phyloP scores from a whole-genome alignment of 2,888 invertebrate genomes.

The Drosophila kokeensis region DNA sequence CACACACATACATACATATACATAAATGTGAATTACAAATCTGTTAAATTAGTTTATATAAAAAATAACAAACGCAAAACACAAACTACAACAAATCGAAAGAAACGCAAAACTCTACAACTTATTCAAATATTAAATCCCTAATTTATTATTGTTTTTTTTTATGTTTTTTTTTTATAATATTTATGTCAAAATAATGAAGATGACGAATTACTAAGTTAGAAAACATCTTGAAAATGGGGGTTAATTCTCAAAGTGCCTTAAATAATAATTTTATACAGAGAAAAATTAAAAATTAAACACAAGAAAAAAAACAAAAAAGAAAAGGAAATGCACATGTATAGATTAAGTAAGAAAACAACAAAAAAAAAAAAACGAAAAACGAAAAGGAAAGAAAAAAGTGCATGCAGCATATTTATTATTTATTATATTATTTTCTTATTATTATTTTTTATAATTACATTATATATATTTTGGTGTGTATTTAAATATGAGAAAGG shows the following conservation, averaged over 20 bases:
- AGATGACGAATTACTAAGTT: constrained; percentile 15
- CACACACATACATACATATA: constrained; percentile 7
- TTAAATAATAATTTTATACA: constrained; percentile 71
- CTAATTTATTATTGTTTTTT: constrained; percentile 54
- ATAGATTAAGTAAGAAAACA: constrained; percentile 5
- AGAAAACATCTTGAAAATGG: constrained; percentile 37
- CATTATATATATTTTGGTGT: constrained; percentile 49
- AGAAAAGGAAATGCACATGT: constrained; percentile 8
- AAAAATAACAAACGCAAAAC: constrained; percentile 1
- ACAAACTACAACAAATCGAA: constrained; percentile 23
- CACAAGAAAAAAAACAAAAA: constrained; percentile 3
- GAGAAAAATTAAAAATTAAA: constrained; percentile 19
- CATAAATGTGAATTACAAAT: constrained; percentile 16
- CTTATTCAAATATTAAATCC: constrained; percentile 49
- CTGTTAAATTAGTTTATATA: constrained; percentile 47
- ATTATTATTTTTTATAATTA: constrained; percentile 53
- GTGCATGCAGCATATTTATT: constrained; percentile 67
- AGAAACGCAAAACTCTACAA: constrained; percentile 16
- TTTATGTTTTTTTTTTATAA: constrained; percentile 17
- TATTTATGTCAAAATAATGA: constrained; percentile 44
- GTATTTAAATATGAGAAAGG: constrained; percentile 52
- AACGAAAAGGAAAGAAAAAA: constrained; percentile 20
- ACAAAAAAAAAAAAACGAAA: constrained; percentile 3
- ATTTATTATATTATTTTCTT: constrained; percentile 62
- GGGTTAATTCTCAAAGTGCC: constrained; percentile 81